Percentiles rank a stretch among this genome's conserved stretches.
These are phyloP conservation scores for Gallinago nigripennis DNA, from an alignment of 2,797 vertebrate genomes.

Conservation along the genomic window DNA sequence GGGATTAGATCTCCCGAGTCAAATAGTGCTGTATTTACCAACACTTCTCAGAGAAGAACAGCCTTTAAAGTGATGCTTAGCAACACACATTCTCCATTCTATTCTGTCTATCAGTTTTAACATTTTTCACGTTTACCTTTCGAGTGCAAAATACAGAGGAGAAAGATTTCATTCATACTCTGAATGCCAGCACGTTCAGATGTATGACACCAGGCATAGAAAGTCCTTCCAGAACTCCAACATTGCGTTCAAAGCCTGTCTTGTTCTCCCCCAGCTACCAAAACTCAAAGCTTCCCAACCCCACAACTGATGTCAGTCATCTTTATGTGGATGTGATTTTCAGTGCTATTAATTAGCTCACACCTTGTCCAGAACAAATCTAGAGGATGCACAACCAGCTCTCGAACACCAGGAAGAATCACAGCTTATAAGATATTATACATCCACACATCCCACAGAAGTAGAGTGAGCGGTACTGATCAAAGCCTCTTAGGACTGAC, in stretches of 20 bases:
- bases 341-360: not conserved
- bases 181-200: not conserved
- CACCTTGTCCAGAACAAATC: not conserved
- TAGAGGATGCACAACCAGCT: not conserved
- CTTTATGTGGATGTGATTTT: not conserved
- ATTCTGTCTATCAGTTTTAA: constrained; percentile 19
- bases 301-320: not conserved
- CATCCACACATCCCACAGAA: not conserved
- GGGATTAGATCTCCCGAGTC: constrained; percentile 38
- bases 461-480: not conserved
- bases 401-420: not conserved
- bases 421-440: not conserved
- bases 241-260: not conserved
- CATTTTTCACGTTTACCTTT: not conserved
- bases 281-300: not conserved
- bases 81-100: constrained; percentile 2
- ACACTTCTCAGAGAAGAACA: constrained; percentile 9
- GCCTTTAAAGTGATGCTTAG: constrained; percentile 50
- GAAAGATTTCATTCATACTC: not conserved
- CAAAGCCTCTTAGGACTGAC: not conserved
- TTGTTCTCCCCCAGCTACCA: not conserved
- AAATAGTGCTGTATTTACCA: constrained; percentile 27
- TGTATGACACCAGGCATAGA: not conserved
- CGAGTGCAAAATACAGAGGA: not conserved
- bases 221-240: not conserved